phyloP scores from a whole-genome alignment of 2,797 vertebrate species.

The Poecilia velifera region DNA sequence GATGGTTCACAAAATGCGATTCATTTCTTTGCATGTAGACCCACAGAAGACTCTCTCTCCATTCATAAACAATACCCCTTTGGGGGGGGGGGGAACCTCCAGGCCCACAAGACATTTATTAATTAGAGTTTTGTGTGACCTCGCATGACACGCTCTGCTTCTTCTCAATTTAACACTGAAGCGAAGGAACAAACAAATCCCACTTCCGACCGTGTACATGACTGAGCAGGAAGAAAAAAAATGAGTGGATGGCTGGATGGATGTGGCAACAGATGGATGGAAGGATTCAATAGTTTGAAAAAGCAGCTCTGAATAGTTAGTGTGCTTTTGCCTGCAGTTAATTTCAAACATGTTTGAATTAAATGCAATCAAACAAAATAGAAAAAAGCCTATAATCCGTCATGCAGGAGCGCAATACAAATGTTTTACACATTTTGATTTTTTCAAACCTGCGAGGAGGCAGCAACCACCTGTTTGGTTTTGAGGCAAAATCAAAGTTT shows the following conservation, averaged over 20 bases:
- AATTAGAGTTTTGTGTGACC: background rate
- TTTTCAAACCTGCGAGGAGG: background rate
- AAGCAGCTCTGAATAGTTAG: background rate
- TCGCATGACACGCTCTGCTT: background rate
- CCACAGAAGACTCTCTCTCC: background rate
- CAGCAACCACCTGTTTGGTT: constrained; percentile 4
- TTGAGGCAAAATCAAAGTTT: constrained; percentile 9
- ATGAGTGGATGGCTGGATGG: too few relatives aligned
- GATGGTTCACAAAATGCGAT: background rate
- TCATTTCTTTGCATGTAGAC: background rate
- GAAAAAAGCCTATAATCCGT: background rate
- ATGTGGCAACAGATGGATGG: too few relatives aligned
- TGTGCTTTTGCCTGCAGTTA: background rate
- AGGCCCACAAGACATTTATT: background rate
- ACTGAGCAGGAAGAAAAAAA: background rate
- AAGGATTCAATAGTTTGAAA: background rate
- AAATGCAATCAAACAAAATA: background rate
- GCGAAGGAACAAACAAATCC: background rate
- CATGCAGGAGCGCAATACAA: background rate
- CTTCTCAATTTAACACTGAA: background rate
- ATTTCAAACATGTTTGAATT: background rate
- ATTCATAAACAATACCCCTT: background rate
- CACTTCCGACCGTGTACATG: too few relatives aligned
- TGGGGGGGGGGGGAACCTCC: too few relatives aligned
- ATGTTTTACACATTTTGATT: background rate